These are phyloP conservation scores for Nymphalis urticae DNA, from an alignment of 2,888 invertebrate genomes.

Conservation along the genomic window DNA sequence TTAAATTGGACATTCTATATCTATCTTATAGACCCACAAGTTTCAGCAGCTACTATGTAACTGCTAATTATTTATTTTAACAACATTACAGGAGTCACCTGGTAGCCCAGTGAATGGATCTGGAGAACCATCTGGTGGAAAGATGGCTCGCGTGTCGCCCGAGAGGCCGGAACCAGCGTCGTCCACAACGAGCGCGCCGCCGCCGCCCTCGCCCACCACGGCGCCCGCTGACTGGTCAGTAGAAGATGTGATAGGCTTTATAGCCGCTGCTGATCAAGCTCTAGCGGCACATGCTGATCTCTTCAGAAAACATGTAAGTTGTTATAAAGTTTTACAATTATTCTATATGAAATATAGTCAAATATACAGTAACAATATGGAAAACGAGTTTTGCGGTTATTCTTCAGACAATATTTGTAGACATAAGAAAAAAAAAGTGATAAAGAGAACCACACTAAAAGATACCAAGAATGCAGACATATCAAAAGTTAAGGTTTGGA, in stretches of 20 bases:
- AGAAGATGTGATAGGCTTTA: constrained; percentile 96
- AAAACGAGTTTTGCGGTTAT: too few species aligned
- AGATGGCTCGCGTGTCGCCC: constrained; percentile 72
- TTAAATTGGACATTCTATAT: too few species aligned
- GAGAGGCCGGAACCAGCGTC: constrained; percentile 87
- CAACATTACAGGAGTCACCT: constrained; percentile 47
- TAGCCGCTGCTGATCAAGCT: constrained; percentile 91
- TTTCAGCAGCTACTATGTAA: too few species aligned
- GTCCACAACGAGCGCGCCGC: constrained; percentile 82
- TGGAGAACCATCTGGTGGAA: constrained; percentile 46
- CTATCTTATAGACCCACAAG: too few species aligned
- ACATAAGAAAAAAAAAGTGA: too few species aligned
- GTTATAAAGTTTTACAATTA: neutral
- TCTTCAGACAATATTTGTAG: too few species aligned
- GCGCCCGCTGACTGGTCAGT: constrained; percentile 94
- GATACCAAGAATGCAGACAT: too few species aligned
- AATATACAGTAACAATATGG: too few species aligned
- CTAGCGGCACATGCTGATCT: constrained; percentile 93
- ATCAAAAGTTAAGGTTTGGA: too few species aligned
- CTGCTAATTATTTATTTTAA: neutral
- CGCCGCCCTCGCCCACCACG: constrained; percentile 68
- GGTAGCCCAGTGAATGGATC: constrained; percentile 44
- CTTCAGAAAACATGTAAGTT: constrained; percentile 40
- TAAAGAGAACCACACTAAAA: too few species aligned
- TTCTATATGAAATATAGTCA: too few species aligned